Evolutionary conservation across 1,140 invertebrate species (phyloP), one percentile per base, ranked within the genome.

Genomic region (Anastrepha ludens): DNA sequence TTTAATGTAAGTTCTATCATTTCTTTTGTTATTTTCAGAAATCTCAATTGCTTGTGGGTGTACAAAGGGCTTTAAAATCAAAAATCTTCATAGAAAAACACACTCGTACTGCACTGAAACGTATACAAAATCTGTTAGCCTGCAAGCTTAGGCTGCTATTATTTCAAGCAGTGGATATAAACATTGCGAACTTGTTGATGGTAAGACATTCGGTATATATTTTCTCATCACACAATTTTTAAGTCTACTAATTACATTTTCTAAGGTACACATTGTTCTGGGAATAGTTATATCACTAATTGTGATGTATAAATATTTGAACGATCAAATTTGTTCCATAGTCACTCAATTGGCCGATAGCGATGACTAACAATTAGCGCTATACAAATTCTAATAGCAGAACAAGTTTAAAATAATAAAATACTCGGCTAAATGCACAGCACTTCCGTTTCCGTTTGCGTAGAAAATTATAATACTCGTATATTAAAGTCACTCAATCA

Each of bases 281-380:
- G 74, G 74, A 41, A 20, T 91, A 2, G 74, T 89, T 55, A 89
- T 92, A 50, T 85, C 89, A 0, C 3, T 92, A 0, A 65, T 92
- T 47, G 89, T 92, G 1, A 60, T 89, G 0, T 88, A 88, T 86
- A 88, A 89, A 44, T 90, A 91, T 70, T 67, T 92, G 5, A 89
- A 89, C 47, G 91, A 92, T 88, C 89, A 89, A 86, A 91, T 92
- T 86, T 5, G 86, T 0, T 74, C 87, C 44, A 64, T 91, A 7
- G 90, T 81, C 20, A 88, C 89, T 55, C 89, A 86, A 13, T 64
- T 91, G 20, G 90, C 0, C n/a, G 60, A 44, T 17, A n/a, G n/a
- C 44, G 87, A 67, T 47, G 78, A 88, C 39, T 88, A 81, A 58
- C 11, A 87, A 87, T 59, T 39, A 1, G 29, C 47, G 29, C 6